Evolutionary conservation across 2,888 invertebrate genomes (phyloP).

Genomic region (Adela reaumurella): DNA sequence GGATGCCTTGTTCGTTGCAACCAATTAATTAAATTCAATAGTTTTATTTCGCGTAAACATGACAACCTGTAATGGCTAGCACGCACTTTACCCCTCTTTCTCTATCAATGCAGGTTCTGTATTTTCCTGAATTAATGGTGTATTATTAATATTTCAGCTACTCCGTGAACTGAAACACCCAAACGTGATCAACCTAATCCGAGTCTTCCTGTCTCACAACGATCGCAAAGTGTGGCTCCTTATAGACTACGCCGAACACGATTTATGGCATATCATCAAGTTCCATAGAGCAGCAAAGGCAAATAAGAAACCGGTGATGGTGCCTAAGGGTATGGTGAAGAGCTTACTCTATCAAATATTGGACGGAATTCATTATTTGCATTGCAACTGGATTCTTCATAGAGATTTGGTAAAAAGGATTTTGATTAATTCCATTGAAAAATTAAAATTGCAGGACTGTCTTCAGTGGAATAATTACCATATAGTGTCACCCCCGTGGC

Average conservation of each 20-base stretch:
- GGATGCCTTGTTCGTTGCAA: too few species aligned
- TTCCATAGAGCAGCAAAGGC: conserved; percentile 97
- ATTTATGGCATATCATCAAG: conserved; percentile 99
- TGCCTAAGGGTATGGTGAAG: conserved; percentile 97
- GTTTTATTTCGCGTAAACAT: too few species aligned
- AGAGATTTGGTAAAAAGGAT: conserved; percentile 76
- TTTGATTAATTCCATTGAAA: neutral
- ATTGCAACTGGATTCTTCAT: conserved; percentile 98
- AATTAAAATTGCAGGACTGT: neutral
- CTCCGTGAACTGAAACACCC: conserved; percentile 93
- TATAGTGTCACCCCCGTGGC: too few species aligned
- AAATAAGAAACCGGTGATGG: conserved; percentile 93
- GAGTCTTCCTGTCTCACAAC: conserved; percentile 94
- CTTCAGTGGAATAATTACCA: neutral
- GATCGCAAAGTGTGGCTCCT: conserved; percentile 96
- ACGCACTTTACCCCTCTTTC: too few species aligned
- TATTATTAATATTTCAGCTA: conserved; percentile 64
- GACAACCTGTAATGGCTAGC: too few species aligned
- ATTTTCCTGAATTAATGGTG: too few species aligned
- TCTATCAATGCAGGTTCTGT: too few species aligned
- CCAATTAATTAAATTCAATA: too few species aligned
- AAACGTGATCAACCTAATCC: conserved; percentile 93
- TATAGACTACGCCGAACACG: conserved; percentile 99
- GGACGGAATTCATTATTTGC: conserved; percentile 97
- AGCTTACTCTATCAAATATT: conserved; percentile 96